Percentiles rank a stretch among this genome's conserved stretches.
These are phyloP conservation scores for Odontomyia ornata DNA, from an alignment of 2,888 invertebrate genomes.

Conservation along the genomic window DNA sequence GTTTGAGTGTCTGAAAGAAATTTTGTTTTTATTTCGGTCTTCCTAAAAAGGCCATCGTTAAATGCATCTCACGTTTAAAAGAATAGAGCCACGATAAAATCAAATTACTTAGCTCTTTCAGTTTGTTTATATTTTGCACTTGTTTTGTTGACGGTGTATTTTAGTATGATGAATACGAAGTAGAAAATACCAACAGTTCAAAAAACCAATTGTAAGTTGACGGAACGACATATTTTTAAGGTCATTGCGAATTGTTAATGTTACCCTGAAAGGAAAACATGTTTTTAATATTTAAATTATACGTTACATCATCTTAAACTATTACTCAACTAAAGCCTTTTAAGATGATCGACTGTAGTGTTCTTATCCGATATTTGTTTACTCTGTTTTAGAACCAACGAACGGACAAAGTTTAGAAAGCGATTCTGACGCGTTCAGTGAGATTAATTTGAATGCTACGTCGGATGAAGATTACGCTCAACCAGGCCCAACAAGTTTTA, in stretches of 20 bases:
- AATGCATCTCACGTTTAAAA: constrained; percentile 29
- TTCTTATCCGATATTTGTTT: no score
- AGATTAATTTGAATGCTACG: constrained; percentile 65
- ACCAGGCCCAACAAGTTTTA: constrained; percentile 22
- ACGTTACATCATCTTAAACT: not conserved
- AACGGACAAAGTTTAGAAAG: constrained; percentile 59
- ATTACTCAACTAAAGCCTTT: not conserved
- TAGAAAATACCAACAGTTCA: constrained; percentile 30
- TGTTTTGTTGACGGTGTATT: not conserved
- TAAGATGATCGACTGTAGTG: not conserved
- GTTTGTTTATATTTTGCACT: constrained; percentile 1
- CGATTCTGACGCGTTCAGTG: constrained; percentile 65
- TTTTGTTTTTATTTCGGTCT: not conserved
- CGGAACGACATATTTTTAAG: constrained; percentile 39
- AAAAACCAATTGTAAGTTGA: constrained; percentile 34
- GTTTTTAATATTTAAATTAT: constrained; percentile 18
- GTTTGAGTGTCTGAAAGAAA: constrained; percentile 20
- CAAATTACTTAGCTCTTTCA: not conserved
- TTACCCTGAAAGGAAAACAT: constrained; percentile 32
- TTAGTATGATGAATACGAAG: constrained; percentile 25
- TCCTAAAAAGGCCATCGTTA: not conserved
- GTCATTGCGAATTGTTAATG: constrained; percentile 30
- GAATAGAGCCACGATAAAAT: constrained; percentile 5
- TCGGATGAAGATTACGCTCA: constrained; percentile 54
- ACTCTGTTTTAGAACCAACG: constrained; percentile 50